Evolutionary conservation across 2,113 vertebrate species (phyloP).

Genomic region (Cygnus atratus): DNA sequence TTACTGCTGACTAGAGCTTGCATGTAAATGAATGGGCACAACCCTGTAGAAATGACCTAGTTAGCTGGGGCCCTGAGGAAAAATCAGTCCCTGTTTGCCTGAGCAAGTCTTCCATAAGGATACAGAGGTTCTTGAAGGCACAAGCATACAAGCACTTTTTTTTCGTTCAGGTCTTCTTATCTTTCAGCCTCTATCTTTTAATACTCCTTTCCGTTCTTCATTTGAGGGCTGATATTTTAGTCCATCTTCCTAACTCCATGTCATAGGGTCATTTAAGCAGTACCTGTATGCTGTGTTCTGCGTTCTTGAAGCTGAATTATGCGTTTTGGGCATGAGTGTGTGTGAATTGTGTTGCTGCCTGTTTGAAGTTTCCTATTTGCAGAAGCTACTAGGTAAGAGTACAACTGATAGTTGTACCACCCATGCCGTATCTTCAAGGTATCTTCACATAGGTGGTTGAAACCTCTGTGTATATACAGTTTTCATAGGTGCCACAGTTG

Average conservation of each 20-base stretch:
- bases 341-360: background rate
- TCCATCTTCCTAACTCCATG: background rate
- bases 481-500: background rate
- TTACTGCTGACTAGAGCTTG: conserved; percentile 50
- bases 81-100: conserved; percentile 32
- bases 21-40: conserved; percentile 56
- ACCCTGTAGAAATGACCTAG: conserved; percentile 48
- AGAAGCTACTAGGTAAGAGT: background rate
- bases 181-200: background rate
- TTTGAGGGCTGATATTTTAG: background rate
- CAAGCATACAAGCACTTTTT: background rate
- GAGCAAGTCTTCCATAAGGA: background rate
- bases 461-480: background rate
- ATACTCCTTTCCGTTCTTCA: background rate
- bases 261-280: background rate
- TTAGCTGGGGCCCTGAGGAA: conserved; percentile 44
- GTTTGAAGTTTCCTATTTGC: background rate
- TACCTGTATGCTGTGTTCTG: background rate
- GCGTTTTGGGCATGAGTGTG: background rate
- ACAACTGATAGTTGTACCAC: background rate
- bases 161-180: background rate
- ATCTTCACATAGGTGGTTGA: background rate
- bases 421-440: background rate
- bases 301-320: background rate
- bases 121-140: background rate